A percentile compares a stretch with the other conserved stretches of the same genome.
phyloP scores from a whole-genome alignment of 2,888 invertebrate species.

The Orgyia antiqua region DNA sequence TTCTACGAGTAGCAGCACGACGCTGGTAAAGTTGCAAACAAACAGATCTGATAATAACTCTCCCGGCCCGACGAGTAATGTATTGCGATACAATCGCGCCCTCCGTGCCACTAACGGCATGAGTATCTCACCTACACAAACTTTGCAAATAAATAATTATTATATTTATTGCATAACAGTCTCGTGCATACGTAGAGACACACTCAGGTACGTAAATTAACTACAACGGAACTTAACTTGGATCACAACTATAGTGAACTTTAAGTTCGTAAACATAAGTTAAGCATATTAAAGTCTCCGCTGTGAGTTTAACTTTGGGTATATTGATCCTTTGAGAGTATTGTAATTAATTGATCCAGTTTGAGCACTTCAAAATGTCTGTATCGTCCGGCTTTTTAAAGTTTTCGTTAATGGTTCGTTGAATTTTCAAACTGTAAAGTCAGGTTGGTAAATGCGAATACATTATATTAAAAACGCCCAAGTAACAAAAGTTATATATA shows the following conservation, averaged over 20 bases:
- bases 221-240: constrained; percentile 42
- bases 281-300: constrained; percentile 60
- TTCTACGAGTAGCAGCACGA: constrained; percentile 39
- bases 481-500: constrained; percentile 15
- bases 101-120: constrained; percentile 30
- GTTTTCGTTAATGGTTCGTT: too few relatives aligned
- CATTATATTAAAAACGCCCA: constrained; percentile 4
- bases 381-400: constrained; percentile 20
- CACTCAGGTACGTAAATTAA: constrained; percentile 37
- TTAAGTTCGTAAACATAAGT: constrained; percentile 59
- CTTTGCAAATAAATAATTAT: constrained; percentile 53
- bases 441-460: too few relatives aligned
- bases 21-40: constrained; percentile 47
- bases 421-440: too few relatives aligned
- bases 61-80: constrained; percentile 44
- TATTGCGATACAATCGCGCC: constrained; percentile 45
- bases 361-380: constrained; percentile 28
- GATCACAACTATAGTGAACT: constrained; percentile 52
- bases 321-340: constrained; percentile 50
- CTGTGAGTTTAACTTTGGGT: constrained; percentile 46
- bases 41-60: constrained; percentile 60
- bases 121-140: constrained; percentile 37
- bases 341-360: constrained; percentile 51
- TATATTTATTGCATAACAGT: constrained; percentile 46
- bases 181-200: constrained; percentile 35